Base-by-base conservation (phyloP, 2,888 invertebrate genomes). In the Cryptus viduatorius region DNA sequence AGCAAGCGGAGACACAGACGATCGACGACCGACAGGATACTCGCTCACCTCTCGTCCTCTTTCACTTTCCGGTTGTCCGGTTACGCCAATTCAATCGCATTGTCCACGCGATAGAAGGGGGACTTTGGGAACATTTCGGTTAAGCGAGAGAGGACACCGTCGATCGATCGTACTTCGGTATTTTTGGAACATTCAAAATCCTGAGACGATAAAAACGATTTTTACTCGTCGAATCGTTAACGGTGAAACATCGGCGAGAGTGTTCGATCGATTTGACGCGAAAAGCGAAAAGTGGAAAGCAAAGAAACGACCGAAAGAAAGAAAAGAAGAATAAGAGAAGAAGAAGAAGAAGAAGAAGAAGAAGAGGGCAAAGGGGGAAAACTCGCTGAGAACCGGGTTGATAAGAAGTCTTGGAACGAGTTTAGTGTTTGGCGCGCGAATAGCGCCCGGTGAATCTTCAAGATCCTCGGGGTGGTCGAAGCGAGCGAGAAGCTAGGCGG, bases 21-120 rank as follows among this genome's bases (percentile, higher is more conserved):
- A 78, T 84, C 81, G 75, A 84, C 56, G 81, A 75, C 77, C 73
- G 75, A 78, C 84, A 72, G 84, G 81, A 84, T 78, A 72, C 53
- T 44, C 65, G 61, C 31, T 76, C 77, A 68, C 72, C 76, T 73
- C 80, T 64, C 65, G 77, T 68, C 31, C 72, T 56, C 72, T 61
- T 68, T 29, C 68, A 61, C 59, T 81, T 79, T 72, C 71, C 68
- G 77, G 67, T 53, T 68, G 48, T 31, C n/a, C 59, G 59, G 59
- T 61, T 12, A n/a, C 59, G 31, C 31, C 59, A 12, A 61, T 61
- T 31, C 59, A n/a, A 14, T 31, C 29, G n/a, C n/a, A 12, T 24
- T 29, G 59, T 14, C n/a, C 19, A n/a, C 24, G 10, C 24, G 10
- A 24, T 24, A 19, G 4, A 56, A 56, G 24, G 56, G 56, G 24